A percentile compares a stretch with the other conserved stretches of the same genome.
These are phyloP conservation scores for Ichneumoninae sp. DNA, from an alignment of 2,888 invertebrate genomes.

Conservation along the genomic window DNA sequence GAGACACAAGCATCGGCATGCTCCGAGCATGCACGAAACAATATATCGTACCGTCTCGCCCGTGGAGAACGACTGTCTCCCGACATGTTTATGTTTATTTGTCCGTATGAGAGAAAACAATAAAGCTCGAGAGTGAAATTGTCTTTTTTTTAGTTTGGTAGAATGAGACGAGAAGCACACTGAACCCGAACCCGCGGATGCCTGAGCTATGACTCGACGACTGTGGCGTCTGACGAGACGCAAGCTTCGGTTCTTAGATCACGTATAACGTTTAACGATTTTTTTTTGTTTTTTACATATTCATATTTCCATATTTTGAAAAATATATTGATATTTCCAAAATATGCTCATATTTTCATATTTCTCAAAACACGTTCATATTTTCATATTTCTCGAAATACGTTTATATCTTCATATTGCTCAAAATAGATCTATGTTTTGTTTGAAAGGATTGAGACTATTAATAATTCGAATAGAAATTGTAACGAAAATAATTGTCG, in stretches of 20 bases:
- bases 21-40: constrained; percentile 46
- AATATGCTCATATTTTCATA: too few species aligned
- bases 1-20: too few species aligned
- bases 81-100: constrained; percentile 60
- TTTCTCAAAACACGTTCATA: too few species aligned
- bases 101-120: constrained; percentile 64
- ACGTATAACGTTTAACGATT: background rate
- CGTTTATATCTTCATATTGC: too few species aligned
- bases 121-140: constrained; percentile 55
- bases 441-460: too few species aligned
- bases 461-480: background rate
- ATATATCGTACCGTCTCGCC: constrained; percentile 56
- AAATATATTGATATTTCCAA: too few species aligned
- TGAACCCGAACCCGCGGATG: constrained; percentile 29
- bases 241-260: background rate
- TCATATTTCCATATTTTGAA: too few species aligned
- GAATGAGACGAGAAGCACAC: background rate
- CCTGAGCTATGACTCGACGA: constrained; percentile 15
- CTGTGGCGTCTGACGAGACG: constrained; percentile 4
- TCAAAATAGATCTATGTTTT: too few species aligned
- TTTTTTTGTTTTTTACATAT: too few species aligned
- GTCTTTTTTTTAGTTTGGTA: constrained; percentile 23
- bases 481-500: constrained; percentile 33
- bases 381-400: too few species aligned
- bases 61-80: constrained; percentile 40